These are phyloP conservation scores for Mustela erminea DNA, from an alignment of 2,797 vertebrate genomes.

Conservation along the genomic window DNA sequence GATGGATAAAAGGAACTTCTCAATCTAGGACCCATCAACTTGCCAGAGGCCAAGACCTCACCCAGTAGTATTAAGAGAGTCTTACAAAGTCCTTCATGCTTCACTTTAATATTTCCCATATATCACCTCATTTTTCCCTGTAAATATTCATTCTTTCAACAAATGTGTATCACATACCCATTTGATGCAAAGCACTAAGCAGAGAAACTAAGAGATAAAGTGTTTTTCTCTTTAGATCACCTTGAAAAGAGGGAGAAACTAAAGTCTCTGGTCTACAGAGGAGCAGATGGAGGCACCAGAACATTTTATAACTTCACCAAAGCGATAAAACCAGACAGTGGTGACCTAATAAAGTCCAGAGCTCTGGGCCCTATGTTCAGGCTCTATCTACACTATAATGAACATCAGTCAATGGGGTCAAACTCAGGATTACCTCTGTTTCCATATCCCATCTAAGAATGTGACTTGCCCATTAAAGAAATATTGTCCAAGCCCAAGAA, in stretches of 20 bases:
- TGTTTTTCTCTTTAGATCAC: background rate
- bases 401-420: background rate
- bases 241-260: background rate
- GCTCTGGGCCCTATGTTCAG: background rate
- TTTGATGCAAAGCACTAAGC: background rate
- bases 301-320: background rate
- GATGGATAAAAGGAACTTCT: background rate
- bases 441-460: background rate
- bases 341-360: background rate
- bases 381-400: background rate
- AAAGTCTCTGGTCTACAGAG: background rate
- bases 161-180: background rate
- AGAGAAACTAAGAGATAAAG: slow-evolving; percentile 27
- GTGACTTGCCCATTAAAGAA: background rate
- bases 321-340: background rate
- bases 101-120: slow-evolving; percentile 22
- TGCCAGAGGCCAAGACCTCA: background rate
- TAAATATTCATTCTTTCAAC: slow-evolving; percentile 59
- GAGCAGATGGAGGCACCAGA: background rate
- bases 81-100: slow-evolving; percentile 50
- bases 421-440: background rate
- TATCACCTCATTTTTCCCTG: slow-evolving; percentile 50
- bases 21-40: background rate
- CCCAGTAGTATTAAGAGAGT: background rate
- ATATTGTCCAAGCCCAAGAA: background rate